These are phyloP conservation scores for Pygocentrus nattereri DNA, from an alignment of 2,797 vertebrate species.

Conservation along the genomic window DNA sequence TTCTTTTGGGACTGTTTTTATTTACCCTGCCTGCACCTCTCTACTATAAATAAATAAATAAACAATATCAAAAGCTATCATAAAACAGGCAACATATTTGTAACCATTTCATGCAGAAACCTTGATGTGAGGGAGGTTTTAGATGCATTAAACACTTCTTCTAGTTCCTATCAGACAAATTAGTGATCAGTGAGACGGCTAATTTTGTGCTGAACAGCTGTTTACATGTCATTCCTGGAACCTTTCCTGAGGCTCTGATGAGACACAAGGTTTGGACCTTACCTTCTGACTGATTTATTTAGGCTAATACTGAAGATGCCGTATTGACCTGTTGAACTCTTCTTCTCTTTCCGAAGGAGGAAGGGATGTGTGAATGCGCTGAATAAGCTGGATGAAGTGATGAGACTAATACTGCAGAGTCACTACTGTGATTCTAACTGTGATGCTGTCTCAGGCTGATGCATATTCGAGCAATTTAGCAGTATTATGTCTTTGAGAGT, in stretches of 20 bases:
- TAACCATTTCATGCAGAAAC: too few species aligned
- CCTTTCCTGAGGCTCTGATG: slow-evolving; percentile 15
- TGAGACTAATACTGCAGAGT: not conserved
- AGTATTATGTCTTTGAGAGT: not conserved
- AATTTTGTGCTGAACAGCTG: not conserved
- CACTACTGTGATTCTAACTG: too few species aligned
- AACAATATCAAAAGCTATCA: too few species aligned
- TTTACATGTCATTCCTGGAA: not conserved
- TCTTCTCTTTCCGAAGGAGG: not conserved
- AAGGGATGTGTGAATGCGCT: not conserved
- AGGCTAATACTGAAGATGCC: not conserved
- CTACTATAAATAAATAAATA: too few species aligned
- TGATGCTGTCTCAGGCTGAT: too few species aligned
- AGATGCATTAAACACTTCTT: too few species aligned
- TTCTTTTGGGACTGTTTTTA: too few species aligned
- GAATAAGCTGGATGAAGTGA: slow-evolving; percentile 10
- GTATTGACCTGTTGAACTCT: slow-evolving; percentile 15
- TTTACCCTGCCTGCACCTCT: too few species aligned
- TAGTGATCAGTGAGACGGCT: not conserved
- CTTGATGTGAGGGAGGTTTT: too few species aligned
- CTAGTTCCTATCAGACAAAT: too few species aligned
- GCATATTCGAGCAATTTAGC: not conserved
- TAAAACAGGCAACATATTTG: too few species aligned
- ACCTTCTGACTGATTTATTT: slow-evolving; percentile 24
- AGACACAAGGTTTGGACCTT: slow-evolving; percentile 24